These are phyloP conservation scores for Aplochiton taeniatus DNA, from an alignment of 2,797 vertebrate genomes.

Conservation along the genomic window DNA sequence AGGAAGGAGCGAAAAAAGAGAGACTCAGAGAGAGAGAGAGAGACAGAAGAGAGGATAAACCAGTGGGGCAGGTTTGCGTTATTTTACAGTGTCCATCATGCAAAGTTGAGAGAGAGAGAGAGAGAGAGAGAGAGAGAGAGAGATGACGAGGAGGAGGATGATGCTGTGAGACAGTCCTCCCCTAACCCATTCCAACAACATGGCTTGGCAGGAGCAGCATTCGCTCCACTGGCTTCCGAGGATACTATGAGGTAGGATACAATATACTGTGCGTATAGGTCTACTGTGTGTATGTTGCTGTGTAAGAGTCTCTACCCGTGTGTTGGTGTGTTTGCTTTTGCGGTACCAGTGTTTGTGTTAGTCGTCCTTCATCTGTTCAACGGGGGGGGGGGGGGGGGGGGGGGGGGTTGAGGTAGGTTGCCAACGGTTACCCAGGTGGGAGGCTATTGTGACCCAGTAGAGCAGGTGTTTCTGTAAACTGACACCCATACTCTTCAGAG, in stretches of 20 bases:
- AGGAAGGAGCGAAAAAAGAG: constrained; percentile 17
- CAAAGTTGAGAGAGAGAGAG: constrained; percentile 57
- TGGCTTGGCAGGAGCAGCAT: background rate
- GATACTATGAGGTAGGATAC: too few species aligned
- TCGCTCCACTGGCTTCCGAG: too few species aligned
- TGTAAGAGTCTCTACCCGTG: constrained; percentile 7
- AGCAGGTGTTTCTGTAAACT: constrained; percentile 77
- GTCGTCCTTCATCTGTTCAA: constrained; percentile 14
- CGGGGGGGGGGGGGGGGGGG: too few species aligned
- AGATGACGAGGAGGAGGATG: background rate
- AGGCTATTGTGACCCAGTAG: constrained; percentile 43
- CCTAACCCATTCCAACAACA: background rate
- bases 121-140: background rate
- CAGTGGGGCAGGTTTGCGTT: constrained; percentile 75
- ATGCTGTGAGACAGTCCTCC: background rate
- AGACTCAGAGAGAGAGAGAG: constrained; percentile 40
- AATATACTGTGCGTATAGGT: constrained; percentile 1
- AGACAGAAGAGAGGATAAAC: constrained; percentile 67
- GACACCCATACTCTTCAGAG: constrained; percentile 60
- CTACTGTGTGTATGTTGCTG: background rate
- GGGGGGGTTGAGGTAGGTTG: constrained; percentile 41
- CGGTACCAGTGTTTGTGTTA: background rate
- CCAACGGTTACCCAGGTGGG: constrained; percentile 60
- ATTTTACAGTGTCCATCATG: constrained; percentile 69
- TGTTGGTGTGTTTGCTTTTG: constrained; percentile 1